Percentiles rank a stretch among this genome's conserved stretches.
Conservation (phyloP, 2,113 vertebrate genomes). For the Muscicapa adusta region DNA sequence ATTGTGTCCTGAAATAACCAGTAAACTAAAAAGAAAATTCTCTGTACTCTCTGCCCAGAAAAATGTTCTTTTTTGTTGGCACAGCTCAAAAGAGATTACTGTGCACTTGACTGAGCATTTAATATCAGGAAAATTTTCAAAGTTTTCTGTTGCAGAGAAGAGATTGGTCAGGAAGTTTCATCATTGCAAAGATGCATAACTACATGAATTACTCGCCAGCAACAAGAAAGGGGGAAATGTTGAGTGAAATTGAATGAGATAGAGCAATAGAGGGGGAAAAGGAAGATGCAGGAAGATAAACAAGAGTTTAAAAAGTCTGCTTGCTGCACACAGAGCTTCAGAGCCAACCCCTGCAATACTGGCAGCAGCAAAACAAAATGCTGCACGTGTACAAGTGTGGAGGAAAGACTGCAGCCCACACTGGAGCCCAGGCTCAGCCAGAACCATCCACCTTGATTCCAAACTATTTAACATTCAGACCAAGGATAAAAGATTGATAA, state of each 20-base stretch:
- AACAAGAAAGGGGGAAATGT: conserved; percentile 69
- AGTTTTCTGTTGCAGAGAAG: conserved; percentile 46
- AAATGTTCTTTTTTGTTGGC: not conserved
- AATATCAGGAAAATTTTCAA: conserved; percentile 65
- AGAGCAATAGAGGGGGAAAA: conserved; percentile 49
- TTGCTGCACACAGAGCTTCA: not conserved
- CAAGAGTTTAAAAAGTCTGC: not conserved
- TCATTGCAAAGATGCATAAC: conserved; percentile 47
- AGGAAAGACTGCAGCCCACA: not conserved
- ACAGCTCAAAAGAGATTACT: not conserved
- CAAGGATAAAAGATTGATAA: not conserved
- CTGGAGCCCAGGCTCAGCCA: not conserved
- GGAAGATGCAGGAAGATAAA: conserved; percentile 46
- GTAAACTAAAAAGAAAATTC: not conserved
- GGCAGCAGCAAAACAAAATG: not conserved
- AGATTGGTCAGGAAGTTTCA: conserved; percentile 52
- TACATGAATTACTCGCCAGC: conserved; percentile 62
- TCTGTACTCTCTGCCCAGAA: not conserved
- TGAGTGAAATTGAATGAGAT: conserved; percentile 68
- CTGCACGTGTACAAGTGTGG: fast-evolving
- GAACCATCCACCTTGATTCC: not conserved
- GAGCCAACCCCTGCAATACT: not conserved
- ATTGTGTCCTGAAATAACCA: not conserved
- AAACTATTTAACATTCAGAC: not conserved
- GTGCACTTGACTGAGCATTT: conserved; percentile 27